Evolutionary conservation across 2,113 vertebrate genomes (phyloP), one percentile per base, ranked within the genome.

Genomic region (Solenodon paradoxus): DNA sequence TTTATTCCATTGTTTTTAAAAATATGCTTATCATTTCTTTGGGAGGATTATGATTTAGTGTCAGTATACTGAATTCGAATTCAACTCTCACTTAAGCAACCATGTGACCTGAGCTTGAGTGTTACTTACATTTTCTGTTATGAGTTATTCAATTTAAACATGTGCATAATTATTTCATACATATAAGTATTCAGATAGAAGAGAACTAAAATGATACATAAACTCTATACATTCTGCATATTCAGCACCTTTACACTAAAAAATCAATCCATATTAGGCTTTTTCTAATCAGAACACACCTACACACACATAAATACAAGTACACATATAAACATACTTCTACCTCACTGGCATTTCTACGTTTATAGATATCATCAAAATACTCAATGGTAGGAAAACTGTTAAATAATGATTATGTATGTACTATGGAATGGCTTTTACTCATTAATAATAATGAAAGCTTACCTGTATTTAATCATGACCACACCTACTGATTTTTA

Each of bases 401-500:
- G 32, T 40, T 88, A 71, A 90, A 75, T 51, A 55, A 61, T 51
- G 45, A 79, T 42, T n/a, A 71, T 1, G 80, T 47, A 4, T 8
- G 64, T 45, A 77, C 57, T 42, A 87, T n/a, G 30, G 16, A 45
- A 90, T 85, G 53, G 15, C 51, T 42, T 35, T 85, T 72, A 64
- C 19, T 32, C 61, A 94, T 92, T 93, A 81, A 66, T 49, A 90
- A 74, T 61, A 93, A 72, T 84, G 64, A 80, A 88, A 77, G 51
- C 3, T 19, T 84, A 85, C 55, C 17, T 40, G 82, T 80, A 83
- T 68, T 75, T 83, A 80, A 42, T 57, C 53, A 81, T 45, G 69
- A 92, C 20, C 24, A 77, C 5, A 19, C 59, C 45, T 47, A 92
- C 2, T 90, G 47, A 88, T 64, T 92, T 89, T 81, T 24, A 24